A percentile compares a stretch with the other conserved stretches of the same genome.
phyloP scores from a whole-genome alignment of 2,888 invertebrate genomes.

The Parnassius apollo region DNA sequence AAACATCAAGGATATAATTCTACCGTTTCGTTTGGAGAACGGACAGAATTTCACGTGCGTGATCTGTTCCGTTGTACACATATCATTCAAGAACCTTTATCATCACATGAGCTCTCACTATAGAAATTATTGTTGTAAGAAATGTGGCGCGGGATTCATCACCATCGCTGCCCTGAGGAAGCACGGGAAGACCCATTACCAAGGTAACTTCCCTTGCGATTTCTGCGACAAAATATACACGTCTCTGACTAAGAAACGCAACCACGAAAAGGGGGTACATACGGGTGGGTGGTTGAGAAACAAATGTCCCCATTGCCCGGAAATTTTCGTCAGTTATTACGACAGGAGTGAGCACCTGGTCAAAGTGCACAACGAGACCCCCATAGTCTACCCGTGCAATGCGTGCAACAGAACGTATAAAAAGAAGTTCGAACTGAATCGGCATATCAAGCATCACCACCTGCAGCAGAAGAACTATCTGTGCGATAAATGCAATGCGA shows the following conservation, averaged over 20 bases:
- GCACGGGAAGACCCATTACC: slow-evolving; percentile 71
- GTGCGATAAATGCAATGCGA: slow-evolving; percentile 69
- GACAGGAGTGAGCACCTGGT: slow-evolving; percentile 69
- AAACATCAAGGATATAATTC: slow-evolving; percentile 70
- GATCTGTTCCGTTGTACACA: slow-evolving; percentile 64
- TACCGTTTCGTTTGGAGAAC: slow-evolving; percentile 66
- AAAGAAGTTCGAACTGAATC: slow-evolving; percentile 68
- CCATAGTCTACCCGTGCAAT: slow-evolving; percentile 64
- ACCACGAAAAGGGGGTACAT: slow-evolving; percentile 73
- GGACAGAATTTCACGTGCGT: slow-evolving; percentile 67
- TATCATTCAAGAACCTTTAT: slow-evolving; percentile 72
- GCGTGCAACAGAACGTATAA: slow-evolving; percentile 72
- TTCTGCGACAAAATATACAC: slow-evolving; percentile 78
- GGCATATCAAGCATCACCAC: slow-evolving; percentile 72
- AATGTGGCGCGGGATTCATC: slow-evolving; percentile 70
- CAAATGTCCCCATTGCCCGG: slow-evolving; percentile 73
- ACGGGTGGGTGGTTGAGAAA: slow-evolving; percentile 71
- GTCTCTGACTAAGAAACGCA: slow-evolving; percentile 68
- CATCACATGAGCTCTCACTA: slow-evolving; percentile 76
- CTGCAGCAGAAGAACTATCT: slow-evolving; percentile 65
- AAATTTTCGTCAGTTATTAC: slow-evolving; percentile 72
- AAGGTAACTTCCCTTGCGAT: slow-evolving; percentile 77
- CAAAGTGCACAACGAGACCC: slow-evolving; percentile 61
- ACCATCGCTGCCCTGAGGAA: slow-evolving; percentile 72
- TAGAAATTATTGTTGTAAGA: slow-evolving; percentile 71